These are phyloP conservation scores for Phaethon lepturus DNA, from an alignment of 2,113 vertebrate species.

Conservation along the genomic window DNA sequence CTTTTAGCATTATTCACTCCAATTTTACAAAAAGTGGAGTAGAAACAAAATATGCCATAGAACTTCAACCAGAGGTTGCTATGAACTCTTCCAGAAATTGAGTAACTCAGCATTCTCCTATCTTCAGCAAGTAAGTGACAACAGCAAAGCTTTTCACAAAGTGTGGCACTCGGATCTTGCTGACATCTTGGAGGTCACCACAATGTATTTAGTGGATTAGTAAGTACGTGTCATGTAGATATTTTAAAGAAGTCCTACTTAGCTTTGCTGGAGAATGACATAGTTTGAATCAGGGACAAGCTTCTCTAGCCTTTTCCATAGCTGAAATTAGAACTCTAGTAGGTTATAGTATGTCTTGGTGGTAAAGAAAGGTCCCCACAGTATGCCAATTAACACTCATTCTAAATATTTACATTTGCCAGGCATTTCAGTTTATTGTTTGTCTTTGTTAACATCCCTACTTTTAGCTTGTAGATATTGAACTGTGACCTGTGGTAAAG, in stretches of 20 bases:
- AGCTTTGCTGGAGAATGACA: slow-evolving; percentile 24
- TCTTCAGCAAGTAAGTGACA: not conserved
- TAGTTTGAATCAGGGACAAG: slow-evolving; percentile 17
- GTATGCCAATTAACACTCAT: not conserved
- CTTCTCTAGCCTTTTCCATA: not conserved
- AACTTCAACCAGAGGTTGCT: not conserved
- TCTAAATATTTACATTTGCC: not conserved
- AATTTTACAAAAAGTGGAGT: not conserved
- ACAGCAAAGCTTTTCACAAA: not conserved
- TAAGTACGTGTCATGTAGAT: not conserved
- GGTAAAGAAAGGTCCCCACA: not conserved
- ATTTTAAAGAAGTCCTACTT: not conserved
- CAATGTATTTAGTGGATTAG: not conserved
- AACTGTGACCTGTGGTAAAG: not conserved
- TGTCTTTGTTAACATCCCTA: not conserved
- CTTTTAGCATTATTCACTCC: not conserved
- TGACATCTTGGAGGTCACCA: not conserved
- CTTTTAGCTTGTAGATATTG: not conserved
- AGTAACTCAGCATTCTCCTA: not conserved
- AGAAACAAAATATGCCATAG: not conserved
- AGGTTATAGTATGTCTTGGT: not conserved
- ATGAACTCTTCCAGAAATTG: not conserved
- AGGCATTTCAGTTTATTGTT: not conserved
- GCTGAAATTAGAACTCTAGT: not conserved
- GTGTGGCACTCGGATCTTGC: not conserved